Conservation (phyloP, 2,888 invertebrate genomes). For the Meiosimyza platycephala region DNA sequence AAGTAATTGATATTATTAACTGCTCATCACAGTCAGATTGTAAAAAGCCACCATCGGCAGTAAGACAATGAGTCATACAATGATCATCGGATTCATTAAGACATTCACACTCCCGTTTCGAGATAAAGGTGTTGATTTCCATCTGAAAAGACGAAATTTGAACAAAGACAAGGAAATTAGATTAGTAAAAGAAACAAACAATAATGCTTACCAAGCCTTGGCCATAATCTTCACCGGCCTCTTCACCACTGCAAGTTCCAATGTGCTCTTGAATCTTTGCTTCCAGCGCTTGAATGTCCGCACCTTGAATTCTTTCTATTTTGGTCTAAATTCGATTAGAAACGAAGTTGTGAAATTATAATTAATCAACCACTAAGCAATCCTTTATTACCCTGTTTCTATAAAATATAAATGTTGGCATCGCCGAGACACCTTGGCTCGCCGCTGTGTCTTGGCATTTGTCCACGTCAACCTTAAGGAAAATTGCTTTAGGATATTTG, state of each 20-base stretch:
- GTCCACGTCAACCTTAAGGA: slow-evolving; percentile 92
- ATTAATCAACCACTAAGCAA: not conserved
- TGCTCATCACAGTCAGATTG: slow-evolving; percentile 96
- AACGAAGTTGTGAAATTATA: not conserved
- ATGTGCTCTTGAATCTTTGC: slow-evolving; percentile 90
- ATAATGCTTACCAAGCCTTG: slow-evolving; percentile 60
- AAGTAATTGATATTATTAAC: slow-evolving; percentile 87
- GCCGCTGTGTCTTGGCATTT: slow-evolving; percentile 90
- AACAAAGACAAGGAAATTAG: not conserved
- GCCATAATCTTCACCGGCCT: slow-evolving; percentile 83
- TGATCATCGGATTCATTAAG: slow-evolving; percentile 96
- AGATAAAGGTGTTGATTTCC: slow-evolving; percentile 88
- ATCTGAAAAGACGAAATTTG: slow-evolving; percentile 73
- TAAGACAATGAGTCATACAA: slow-evolving; percentile 79
- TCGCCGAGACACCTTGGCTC: slow-evolving; percentile 89
- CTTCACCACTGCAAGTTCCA: slow-evolving; percentile 71
- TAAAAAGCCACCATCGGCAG: slow-evolving; percentile 76
- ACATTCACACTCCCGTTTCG: slow-evolving; percentile 92
- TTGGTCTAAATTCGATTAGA: slow-evolving; percentile 70
- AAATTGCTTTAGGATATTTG: slow-evolving; percentile 89
- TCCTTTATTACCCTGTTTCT: slow-evolving; percentile 78
- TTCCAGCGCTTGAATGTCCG: slow-evolving; percentile 84
- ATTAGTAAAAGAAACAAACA: not conserved
- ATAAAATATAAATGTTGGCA: slow-evolving; percentile 98
- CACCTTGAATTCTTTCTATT: slow-evolving; percentile 89